These are phyloP conservation scores for Drosophila infuscata DNA, from an alignment of 2,888 invertebrate species.

Conservation along the genomic window DNA sequence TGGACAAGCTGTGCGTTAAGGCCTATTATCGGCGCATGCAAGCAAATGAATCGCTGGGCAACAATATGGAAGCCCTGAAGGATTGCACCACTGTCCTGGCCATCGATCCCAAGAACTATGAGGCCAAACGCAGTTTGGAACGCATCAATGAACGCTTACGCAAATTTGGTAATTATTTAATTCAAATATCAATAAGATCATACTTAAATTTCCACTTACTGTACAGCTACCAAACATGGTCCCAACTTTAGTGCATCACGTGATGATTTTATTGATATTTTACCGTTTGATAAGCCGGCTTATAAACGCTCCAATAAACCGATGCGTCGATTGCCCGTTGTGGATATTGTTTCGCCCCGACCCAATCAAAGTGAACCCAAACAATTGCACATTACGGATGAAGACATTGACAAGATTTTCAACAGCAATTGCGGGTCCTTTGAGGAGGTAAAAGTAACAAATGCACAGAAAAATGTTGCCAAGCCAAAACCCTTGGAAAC, in stretches of 20 bases:
- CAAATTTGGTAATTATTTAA: conserved; percentile 65
- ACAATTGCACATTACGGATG: conserved; percentile 82
- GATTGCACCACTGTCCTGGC: conserved; percentile 90
- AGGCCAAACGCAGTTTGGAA: conserved; percentile 86
- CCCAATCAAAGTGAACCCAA: conserved; percentile 69
- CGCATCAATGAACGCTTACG: conserved; percentile 81
- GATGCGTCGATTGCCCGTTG: conserved; percentile 76
- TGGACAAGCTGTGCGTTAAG: conserved; percentile 93
- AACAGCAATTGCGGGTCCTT: conserved; percentile 83
- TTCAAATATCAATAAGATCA: neutral
- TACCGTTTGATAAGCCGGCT: conserved; percentile 80
- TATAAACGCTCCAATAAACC: conserved; percentile 82
- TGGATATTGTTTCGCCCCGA: conserved; percentile 80
- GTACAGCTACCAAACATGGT: conserved; percentile 64
- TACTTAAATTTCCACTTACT: neutral
- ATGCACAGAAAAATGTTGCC: neutral
- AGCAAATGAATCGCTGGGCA: conserved; percentile 90
- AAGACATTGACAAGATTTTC: conserved; percentile 84
- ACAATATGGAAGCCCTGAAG: conserved; percentile 89
- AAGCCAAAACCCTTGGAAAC: conserved; percentile 5
- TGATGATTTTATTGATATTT: conserved; percentile 73
- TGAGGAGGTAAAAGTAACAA: conserved; percentile 76
- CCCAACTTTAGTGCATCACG: conserved; percentile 74
- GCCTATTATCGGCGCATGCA: conserved; percentile 93
- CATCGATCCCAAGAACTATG: conserved; percentile 92